Evolutionary conservation across 2,113 vertebrate genomes (phyloP), one percentile per base, ranked within the genome.

Genomic region (Todiramphus saurophagus): DNA sequence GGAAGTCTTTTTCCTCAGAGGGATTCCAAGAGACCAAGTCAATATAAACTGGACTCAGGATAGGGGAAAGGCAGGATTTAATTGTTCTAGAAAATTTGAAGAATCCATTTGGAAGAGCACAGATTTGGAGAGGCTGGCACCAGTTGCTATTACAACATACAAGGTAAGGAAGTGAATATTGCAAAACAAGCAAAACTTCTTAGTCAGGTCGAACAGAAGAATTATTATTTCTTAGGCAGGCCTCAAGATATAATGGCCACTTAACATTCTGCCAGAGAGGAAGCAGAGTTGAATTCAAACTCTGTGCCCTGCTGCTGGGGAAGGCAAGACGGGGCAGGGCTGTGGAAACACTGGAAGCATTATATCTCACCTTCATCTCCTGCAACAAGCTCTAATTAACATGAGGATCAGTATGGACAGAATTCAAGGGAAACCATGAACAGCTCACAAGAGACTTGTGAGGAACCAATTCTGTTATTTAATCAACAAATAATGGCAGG

Each of bases 151-250:
- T 3, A 18, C 23, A 93, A 88, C 59, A 60, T 7, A 72, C 20
- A 66, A 72, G 59, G 43, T 74, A 39, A 79, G 59, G 44, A 90
- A 83, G 30, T n/a, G 28, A 89, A 69, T 16, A 39, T 2, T 46
- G 66, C 66, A 92, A 27, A 94, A 91, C 81, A 86, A 85, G 80
- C 37, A 89, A 64, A 87, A 86, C n/a, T 59, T 74, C 68, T 95
- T 48, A 59, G 50, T 51, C 74, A 82, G 69, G 77, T 4, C 7
- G 14, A 94, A 86, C 28, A 81, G 81, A 89, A 51, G 33, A 83
- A 86, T 68, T 68, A 68, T 59, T 77, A 89, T 90, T 80, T 41
- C 39, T 48, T 20, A 95, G 72, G 55, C 58, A 82, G 80, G 67
- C 90, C 76, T 75, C 2, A 3, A 89, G 88, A 53, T 90, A 58